These are phyloP conservation scores for Dendrolimus punctatus DNA, from an alignment of 1,140 invertebrate genomes.

Conservation along the genomic window DNA sequence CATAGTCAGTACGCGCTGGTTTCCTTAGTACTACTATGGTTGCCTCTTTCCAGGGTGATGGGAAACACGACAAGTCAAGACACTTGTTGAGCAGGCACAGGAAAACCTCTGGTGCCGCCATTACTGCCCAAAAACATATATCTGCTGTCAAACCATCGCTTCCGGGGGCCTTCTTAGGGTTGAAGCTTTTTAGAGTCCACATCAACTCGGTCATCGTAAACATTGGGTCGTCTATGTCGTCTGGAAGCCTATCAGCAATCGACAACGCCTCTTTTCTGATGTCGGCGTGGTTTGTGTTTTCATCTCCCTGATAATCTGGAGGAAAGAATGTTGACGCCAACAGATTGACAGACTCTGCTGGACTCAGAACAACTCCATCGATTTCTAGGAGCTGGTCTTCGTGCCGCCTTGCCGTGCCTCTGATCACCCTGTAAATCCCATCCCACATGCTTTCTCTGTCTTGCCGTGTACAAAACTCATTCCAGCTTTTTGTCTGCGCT, in stretches of 20 bases:
- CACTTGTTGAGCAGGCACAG: neutral
- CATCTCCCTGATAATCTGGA: neutral
- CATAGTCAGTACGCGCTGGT: neutral
- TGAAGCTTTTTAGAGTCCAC: neutral
- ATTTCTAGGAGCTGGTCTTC: neutral
- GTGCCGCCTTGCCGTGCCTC: neutral
- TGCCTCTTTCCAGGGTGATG: neutral
- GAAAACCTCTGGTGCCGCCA: neutral
- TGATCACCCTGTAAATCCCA: neutral
- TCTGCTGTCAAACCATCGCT: neutral
- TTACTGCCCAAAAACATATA: neutral
- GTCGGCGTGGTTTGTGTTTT: neutral
- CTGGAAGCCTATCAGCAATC: neutral
- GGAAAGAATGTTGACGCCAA: slow-evolving; percentile 1
- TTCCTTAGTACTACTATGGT: neutral
- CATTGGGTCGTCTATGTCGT: neutral
- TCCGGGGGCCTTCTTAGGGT: neutral
- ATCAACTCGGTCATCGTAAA: neutral
- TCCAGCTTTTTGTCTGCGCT: neutral
- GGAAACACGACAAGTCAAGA: neutral
- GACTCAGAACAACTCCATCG: neutral
- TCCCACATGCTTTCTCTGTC: too few species aligned
- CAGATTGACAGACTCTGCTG: neutral
- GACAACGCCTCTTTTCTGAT: neutral
- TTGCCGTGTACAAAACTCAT: neutral